phyloP scores from a whole-genome alignment of 1,140 invertebrate species.

The Brachionus asplanchnoidis region DNA sequence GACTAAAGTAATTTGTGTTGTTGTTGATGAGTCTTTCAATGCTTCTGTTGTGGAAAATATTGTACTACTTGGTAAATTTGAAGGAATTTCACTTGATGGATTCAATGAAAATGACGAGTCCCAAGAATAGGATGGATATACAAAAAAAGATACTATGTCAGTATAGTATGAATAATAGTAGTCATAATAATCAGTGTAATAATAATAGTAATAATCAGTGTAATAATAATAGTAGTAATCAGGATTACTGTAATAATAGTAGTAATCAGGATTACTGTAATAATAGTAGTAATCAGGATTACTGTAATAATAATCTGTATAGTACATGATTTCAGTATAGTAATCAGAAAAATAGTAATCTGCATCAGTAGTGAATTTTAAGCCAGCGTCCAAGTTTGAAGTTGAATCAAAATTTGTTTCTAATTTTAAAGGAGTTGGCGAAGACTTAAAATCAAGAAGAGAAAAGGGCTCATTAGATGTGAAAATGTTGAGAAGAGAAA shows the following conservation, averaged over 20 bases:
- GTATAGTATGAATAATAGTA: neutral
- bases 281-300: neutral
- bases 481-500: neutral
- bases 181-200: neutral
- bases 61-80: neutral
- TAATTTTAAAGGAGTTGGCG: neutral
- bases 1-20: neutral
- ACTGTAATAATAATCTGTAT: neutral
- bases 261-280: neutral
- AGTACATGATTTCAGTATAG: neutral
- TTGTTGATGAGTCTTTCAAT: neutral
- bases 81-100: neutral
- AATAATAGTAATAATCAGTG: neutral
- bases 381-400: neutral
- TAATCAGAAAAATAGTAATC: neutral
- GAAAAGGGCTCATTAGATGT: neutral
- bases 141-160: neutral
- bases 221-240: neutral
- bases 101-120: neutral
- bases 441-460: neutral
- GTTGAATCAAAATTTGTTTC: neutral
- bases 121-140: neutral
- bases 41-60: neutral
- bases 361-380: neutral
- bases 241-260: neutral